Conservation (phyloP, 2,888 invertebrate genomes). For the Pedicia rivosa region DNA sequence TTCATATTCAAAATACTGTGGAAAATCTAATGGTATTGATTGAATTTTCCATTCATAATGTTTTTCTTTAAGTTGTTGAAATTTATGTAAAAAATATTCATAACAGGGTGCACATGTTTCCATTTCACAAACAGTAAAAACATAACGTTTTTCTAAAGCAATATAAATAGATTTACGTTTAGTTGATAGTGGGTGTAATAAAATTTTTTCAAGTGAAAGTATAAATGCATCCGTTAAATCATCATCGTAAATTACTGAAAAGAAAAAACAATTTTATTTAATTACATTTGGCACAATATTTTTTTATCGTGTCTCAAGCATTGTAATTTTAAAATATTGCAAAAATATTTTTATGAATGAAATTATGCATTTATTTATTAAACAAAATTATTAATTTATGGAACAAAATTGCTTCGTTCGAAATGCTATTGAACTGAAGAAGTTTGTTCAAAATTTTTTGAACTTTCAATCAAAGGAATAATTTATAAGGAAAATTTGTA, state of each 20-base stretch:
- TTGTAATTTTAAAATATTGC: too few relatives aligned
- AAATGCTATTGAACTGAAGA: too few relatives aligned
- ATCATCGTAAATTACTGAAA: constrained; percentile 72
- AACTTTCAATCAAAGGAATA: constrained; percentile 5
- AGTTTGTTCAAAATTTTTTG: constrained; percentile 1
- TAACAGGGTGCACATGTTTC: constrained; percentile 78
- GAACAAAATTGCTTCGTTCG: too few relatives aligned
- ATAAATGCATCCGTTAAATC: constrained; percentile 66
- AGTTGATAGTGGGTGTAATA: too few relatives aligned
- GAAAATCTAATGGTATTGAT: constrained; percentile 51
- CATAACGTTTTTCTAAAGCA: constrained; percentile 72
- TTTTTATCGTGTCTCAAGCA: too few relatives aligned
- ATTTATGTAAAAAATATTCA: constrained; percentile 52
- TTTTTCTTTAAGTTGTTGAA: constrained; percentile 25
- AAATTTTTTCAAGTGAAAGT: constrained; percentile 47
- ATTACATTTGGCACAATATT: too few relatives aligned
- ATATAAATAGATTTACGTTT: too few relatives aligned
- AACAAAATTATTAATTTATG: too few relatives aligned
- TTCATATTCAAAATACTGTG: constrained; percentile 68
- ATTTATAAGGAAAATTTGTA: constrained; percentile 2
- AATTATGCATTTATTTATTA: too few relatives aligned
- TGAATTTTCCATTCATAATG: constrained; percentile 36
- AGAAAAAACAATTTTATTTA: too few relatives aligned
- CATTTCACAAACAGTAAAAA: constrained; percentile 65
- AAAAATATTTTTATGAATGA: too few relatives aligned